Conservation (phyloP, 1,140 invertebrate species). For the Eufriesea mexicana region DNA sequence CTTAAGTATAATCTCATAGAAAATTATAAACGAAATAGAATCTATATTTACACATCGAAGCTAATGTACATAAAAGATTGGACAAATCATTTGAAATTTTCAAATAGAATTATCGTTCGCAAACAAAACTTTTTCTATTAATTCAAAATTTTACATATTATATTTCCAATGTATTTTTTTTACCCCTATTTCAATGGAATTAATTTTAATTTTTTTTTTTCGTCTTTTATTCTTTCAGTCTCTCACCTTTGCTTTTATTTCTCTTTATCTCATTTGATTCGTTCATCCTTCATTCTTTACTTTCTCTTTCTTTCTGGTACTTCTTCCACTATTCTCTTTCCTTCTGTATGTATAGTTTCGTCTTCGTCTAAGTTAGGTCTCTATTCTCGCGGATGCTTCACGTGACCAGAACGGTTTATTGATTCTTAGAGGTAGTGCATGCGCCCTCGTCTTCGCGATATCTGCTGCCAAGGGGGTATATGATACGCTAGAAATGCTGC, state of each 20-base stretch:
- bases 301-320: not conserved
- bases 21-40: not conserved
- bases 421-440: constrained; percentile 75
- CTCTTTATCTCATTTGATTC: not conserved
- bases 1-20: constrained; percentile 23
- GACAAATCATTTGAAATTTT: too few relatives aligned
- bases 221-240: not conserved
- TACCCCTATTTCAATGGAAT: not conserved
- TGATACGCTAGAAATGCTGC: constrained; percentile 50
- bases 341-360: constrained; percentile 33
- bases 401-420: constrained; percentile 77
- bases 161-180: not conserved
- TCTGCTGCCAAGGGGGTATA: constrained; percentile 66
- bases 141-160: too few relatives aligned
- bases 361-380: constrained; percentile 9
- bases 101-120: not conserved
- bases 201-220: not conserved
- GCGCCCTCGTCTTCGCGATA: constrained; percentile 74
- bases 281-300: not conserved
- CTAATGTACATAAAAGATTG: too few relatives aligned
- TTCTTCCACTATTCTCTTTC: not conserved
- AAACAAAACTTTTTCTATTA: too few relatives aligned
- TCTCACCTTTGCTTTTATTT: not conserved
- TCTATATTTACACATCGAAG: too few relatives aligned
- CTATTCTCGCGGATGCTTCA: constrained; percentile 66